phyloP scores from a whole-genome alignment of 2,888 invertebrate genomes.

The Tribolium freemani region DNA sequence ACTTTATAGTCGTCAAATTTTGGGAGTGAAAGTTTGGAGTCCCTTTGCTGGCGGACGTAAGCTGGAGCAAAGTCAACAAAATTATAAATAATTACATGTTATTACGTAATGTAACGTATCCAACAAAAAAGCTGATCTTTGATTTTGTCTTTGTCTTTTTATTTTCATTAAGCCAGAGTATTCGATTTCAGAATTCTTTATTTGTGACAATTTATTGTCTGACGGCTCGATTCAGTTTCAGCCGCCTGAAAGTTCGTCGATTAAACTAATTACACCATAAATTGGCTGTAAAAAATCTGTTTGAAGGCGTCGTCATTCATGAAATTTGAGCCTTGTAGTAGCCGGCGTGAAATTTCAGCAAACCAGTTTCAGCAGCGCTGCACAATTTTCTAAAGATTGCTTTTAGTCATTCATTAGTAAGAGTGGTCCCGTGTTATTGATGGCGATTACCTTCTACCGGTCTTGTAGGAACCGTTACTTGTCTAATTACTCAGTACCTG shows the following conservation, averaged over 20 bases:
- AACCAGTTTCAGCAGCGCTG: background rate
- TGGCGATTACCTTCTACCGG: background rate
- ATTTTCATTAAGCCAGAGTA: too few relatives aligned
- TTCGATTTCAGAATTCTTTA: too few relatives aligned
- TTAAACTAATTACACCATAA: background rate
- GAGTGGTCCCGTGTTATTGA: background rate
- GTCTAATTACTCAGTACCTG: background rate
- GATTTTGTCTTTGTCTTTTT: too few relatives aligned
- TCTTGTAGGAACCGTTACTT: background rate
- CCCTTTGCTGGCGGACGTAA: background rate
- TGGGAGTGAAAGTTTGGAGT: background rate
- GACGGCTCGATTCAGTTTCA: background rate
- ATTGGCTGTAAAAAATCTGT: background rate
- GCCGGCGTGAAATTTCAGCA: background rate
- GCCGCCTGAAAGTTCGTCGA: background rate
- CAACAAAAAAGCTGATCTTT: too few relatives aligned
- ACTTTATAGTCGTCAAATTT: background rate
- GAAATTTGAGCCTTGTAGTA: background rate
- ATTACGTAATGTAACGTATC: background rate
- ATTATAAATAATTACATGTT: background rate
- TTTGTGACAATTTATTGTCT: background rate
- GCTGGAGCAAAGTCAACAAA: background rate
- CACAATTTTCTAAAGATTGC: background rate
- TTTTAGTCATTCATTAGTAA: background rate
- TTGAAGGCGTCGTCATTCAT: background rate